Evolutionary conservation across 1,140 invertebrate genomes (phyloP).

Genomic region (Parasteatoda tepidariorum): DNA sequence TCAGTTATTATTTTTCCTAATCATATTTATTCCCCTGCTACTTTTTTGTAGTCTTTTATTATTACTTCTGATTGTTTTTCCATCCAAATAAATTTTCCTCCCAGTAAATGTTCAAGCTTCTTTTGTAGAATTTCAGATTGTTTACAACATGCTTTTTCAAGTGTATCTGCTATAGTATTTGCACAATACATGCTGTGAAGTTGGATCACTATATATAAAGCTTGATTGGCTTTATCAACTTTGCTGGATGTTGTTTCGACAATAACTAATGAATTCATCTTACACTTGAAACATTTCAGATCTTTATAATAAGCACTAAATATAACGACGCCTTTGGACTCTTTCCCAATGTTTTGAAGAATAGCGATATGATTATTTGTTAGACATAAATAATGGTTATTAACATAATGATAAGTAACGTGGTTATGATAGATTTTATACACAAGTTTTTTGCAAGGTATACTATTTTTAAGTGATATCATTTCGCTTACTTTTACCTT

Average conservation of each 20-base stretch:
- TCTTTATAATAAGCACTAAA: constrained; percentile 18
- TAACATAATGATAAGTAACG: too few relatives aligned
- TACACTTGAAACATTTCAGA: background rate
- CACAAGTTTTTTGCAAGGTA: background rate
- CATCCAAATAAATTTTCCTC: background rate
- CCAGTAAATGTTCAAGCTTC: background rate
- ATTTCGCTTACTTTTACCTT: background rate
- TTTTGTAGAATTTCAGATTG: constrained; percentile 5
- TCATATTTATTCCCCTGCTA: background rate
- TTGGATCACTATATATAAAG: background rate
- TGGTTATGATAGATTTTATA: background rate
- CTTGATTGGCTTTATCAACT: background rate
- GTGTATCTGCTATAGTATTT: background rate
- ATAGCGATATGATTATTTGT: background rate
- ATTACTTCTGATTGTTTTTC: background rate
- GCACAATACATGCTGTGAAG: too few relatives aligned
- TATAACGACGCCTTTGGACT: background rate
- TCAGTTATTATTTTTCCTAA: background rate
- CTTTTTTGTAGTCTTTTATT: background rate
- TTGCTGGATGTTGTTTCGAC: background rate
- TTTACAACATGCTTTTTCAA: background rate
- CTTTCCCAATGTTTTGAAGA: background rate
- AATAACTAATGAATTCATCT: background rate
- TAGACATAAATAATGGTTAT: background rate
- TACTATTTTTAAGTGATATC: background rate